Percentiles rank a stretch among this genome's conserved stretches.
Conservation (phyloP, 2,888 invertebrate genomes). For the Flexamia atlantica region DNA sequence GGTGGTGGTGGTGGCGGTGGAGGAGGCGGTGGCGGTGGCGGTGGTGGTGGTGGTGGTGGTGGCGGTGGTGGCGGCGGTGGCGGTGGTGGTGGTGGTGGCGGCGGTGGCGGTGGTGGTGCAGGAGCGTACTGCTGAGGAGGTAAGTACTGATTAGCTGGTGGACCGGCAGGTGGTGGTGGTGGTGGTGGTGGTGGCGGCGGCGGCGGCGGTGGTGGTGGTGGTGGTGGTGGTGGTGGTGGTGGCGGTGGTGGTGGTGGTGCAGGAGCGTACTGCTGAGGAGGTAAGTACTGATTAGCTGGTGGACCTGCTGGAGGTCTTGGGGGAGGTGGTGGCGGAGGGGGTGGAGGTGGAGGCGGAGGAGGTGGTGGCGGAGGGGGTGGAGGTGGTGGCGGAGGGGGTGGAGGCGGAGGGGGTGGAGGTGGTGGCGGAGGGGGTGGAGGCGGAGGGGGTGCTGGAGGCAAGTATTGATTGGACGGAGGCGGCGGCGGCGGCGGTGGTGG, state of each 20-base stretch:
- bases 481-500: constrained; percentile 31
- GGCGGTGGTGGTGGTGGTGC: constrained; percentile 43
- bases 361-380: constrained; percentile 50
- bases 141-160: constrained; percentile 35
- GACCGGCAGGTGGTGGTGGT: constrained; percentile 38
- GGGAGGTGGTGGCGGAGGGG: constrained; percentile 59
- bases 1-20: constrained; percentile 58
- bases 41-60: constrained; percentile 46
- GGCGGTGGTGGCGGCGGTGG: constrained; percentile 60
- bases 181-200: constrained; percentile 56
- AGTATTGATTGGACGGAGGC: constrained; percentile 11
- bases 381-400: constrained; percentile 35
- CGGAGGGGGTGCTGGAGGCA: constrained; percentile 42
- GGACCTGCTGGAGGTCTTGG: constrained; percentile 34
- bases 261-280: constrained; percentile 46
- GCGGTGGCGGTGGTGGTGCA: constrained; percentile 45
- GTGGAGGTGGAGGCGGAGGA: constrained; percentile 47
- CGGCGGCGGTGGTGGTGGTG: constrained; percentile 52
- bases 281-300: constrained; percentile 36
- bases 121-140: constrained; percentile 46
- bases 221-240: constrained; percentile 59
- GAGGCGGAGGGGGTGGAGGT: constrained; percentile 30
- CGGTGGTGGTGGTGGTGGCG: constrained; percentile 53
- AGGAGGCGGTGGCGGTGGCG: constrained; percentile 58
- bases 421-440: neutral